phyloP scores from a whole-genome alignment of 1,140 invertebrate genomes.

The Danaus melanippus region DNA sequence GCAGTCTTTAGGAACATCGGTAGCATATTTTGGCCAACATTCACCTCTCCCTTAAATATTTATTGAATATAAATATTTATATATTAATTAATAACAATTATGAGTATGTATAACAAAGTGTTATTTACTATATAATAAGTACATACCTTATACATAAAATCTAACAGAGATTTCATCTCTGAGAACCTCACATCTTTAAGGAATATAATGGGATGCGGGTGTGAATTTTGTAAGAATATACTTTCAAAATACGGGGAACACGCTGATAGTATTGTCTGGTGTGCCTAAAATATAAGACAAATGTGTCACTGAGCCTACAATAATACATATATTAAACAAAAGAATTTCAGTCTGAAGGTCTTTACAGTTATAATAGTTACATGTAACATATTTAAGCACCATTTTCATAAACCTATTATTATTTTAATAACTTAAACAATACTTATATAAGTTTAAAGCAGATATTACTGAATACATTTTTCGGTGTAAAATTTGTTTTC shows the following conservation, averaged over 20 bases:
- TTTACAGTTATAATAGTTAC: constrained; percentile 39
- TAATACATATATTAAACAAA: constrained; percentile 18
- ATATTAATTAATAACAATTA: constrained; percentile 7
- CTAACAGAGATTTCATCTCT: constrained; percentile 89
- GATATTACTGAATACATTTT: constrained; percentile 41
- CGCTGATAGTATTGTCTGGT: constrained; percentile 93
- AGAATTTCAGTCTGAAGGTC: constrained; percentile 46
- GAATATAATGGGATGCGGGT: constrained; percentile 94
- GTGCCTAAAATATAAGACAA: constrained; percentile 75
- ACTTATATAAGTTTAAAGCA: too few relatives aligned
- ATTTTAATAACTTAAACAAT: too few relatives aligned
- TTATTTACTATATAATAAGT: constrained; percentile 6
- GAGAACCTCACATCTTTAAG: constrained; percentile 90
- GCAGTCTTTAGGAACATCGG: constrained; percentile 92
- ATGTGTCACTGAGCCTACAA: constrained; percentile 8
- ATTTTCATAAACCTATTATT: constrained; percentile 44
- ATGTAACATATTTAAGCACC: constrained; percentile 37
- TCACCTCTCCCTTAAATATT: constrained; percentile 81
- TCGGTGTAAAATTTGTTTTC: too few relatives aligned
- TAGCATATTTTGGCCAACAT: constrained; percentile 88
- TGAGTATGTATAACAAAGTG: neutral
- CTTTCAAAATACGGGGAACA: constrained; percentile 96
- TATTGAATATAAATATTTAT: constrained; percentile 5
- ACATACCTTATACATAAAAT: constrained; percentile 88
- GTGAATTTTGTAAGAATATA: constrained; percentile 91